Evolutionary conservation across 2,113 vertebrate species (phyloP), one percentile per base, ranked within the genome.

Genomic region (Acanthisitta chloris): DNA sequence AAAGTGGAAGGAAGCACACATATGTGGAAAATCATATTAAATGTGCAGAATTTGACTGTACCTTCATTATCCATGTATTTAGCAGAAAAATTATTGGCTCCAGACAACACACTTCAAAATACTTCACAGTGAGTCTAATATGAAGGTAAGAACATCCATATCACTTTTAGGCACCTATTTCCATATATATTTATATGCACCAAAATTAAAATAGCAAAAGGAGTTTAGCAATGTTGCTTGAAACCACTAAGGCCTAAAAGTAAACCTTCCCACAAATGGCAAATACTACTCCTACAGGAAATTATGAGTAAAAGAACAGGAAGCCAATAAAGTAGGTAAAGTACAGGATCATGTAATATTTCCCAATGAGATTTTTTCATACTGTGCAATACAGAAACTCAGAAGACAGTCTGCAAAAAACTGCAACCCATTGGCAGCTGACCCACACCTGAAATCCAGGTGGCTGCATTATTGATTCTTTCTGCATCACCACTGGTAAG

Each of bases 401-500:
- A 28, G 77, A 70, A 49, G 80, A 80, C 58, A 82, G 33, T 4
- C 34, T 59, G n/a, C 38, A 66, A 69, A 77, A n/a, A 57, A 7
- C 36, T 40, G 28, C 31, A 79, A 16, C 33, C 25, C 43, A 38
- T 29, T 10, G n/a, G 38, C 49, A 69, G 52, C 34, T 34, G 36
- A 71, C 31, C n/a, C 36, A 49, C 36, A 33, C 43, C 59, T 43
- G 81, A 55, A 78, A 74, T n/a, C 33, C 71, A 85, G 25, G 48
- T 49, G 43, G n/a, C 48, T 7, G 5, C 21, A 4, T 24, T 19
- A 72, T 29, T 0, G 1, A 49, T 59, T 34, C 43, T 43, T 28
- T 31, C 48, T 1, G 2, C 40, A 43, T 1, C 0, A 0, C 28
- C 66, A 25, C 36, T 2, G 14, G 4, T 10, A 4, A 58, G 43